Conservation (phyloP, 2,113 vertebrate genomes). For the Thalassoma bifasciatum region DNA sequence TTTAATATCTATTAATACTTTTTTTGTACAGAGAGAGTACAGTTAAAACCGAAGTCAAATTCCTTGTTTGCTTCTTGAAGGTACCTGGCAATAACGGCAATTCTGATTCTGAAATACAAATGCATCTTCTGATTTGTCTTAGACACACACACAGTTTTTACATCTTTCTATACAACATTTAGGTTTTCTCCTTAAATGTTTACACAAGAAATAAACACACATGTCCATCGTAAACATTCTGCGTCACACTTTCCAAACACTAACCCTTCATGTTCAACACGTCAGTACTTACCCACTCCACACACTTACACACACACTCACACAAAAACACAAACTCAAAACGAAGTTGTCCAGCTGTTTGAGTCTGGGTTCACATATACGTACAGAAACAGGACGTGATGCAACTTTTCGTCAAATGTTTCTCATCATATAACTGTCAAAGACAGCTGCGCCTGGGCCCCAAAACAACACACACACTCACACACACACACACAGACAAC, state of each 20-base stretch:
- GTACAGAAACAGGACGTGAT: constrained; percentile 61
- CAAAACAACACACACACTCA: constrained; percentile 40
- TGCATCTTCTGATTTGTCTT: background rate
- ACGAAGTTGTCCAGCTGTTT: constrained; percentile 36
- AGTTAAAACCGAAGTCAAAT: too few species aligned
- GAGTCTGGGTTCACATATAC: constrained; percentile 12
- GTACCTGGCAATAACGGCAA: too few species aligned
- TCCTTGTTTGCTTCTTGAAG: too few species aligned
- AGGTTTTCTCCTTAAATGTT: constrained; percentile 16
- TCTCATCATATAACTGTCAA: constrained; percentile 75
- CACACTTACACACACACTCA: background rate
- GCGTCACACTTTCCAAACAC: background rate
- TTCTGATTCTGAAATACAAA: too few species aligned
- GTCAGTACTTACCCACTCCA: too few species aligned
- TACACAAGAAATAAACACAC: constrained; percentile 50
- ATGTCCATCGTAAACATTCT: constrained; percentile 52
- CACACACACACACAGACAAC: background rate
- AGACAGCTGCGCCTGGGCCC: constrained; percentile 70
- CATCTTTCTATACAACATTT: constrained; percentile 9
- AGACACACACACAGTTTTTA: background rate
- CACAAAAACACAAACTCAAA: background rate
- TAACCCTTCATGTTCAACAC: too few species aligned
- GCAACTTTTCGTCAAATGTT: constrained; percentile 77
- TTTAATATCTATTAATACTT: too few species aligned
- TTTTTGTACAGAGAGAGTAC: too few species aligned